Conservation (phyloP, 2,888 invertebrate genomes). For the Lochmaea crataegi region DNA sequence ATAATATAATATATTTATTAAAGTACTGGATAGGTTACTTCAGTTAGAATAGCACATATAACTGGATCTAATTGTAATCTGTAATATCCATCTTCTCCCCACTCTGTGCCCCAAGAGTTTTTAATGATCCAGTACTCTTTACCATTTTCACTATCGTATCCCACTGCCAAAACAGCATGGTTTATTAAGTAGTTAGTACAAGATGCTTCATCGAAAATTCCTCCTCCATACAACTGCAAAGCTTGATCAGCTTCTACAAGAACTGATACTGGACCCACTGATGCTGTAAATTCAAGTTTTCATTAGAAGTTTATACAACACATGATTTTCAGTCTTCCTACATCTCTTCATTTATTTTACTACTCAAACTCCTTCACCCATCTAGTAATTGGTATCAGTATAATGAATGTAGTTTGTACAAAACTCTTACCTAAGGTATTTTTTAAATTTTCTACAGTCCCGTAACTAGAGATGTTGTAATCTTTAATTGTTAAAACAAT, state of each 20-base stretch:
- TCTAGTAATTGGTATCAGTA: no score
- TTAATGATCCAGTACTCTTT: constrained; percentile 75
- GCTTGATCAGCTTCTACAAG: constrained; percentile 46
- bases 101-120: constrained; percentile 70
- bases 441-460: neutral
- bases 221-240: constrained; percentile 84
- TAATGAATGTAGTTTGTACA: no score
- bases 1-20: neutral
- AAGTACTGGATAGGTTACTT: neutral
- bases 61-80: constrained; percentile 27
- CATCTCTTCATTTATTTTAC: no score
- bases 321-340: no score
- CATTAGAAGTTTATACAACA: no score
- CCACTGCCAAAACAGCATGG: constrained; percentile 83
- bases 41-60: constrained; percentile 3
- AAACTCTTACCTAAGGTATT: neutral
- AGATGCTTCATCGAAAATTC: constrained; percentile 76
- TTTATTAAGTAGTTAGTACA: constrained; percentile 56
- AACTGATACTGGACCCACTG: neutral
- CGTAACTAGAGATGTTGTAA: neutral
- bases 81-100: constrained; percentile 51
- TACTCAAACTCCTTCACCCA: no score
- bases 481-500: neutral
- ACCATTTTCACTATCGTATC: constrained; percentile 75
- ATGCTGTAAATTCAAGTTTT: neutral